Conservation (phyloP, 1,140 invertebrate species). For the Patella vulgata region DNA sequence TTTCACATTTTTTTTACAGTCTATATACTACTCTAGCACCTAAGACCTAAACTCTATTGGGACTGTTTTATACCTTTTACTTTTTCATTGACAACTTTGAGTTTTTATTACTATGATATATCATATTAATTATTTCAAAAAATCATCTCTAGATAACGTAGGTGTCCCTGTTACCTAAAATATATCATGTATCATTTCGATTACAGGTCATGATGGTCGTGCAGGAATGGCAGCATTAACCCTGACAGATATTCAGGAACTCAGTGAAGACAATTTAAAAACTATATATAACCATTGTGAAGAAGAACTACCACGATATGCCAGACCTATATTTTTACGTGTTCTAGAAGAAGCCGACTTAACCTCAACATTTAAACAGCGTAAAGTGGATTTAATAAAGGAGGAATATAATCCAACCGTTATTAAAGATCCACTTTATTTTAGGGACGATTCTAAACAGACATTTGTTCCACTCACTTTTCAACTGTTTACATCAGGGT, state of each 20-base stretch:
- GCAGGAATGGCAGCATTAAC: conserved; percentile 32
- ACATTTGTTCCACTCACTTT: conserved; percentile 74
- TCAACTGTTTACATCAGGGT: conserved; percentile 63
- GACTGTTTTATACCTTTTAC: too few species aligned
- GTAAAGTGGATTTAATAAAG: conserved; percentile 75
- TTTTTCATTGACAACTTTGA: too few species aligned
- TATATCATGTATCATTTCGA: too few species aligned
- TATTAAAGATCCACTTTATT: conserved; percentile 83
- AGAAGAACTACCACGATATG: conserved; percentile 80
- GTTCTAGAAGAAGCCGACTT: conserved; percentile 65
- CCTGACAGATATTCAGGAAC: not conserved
- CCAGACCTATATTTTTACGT: conserved; percentile 86
- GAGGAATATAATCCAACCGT: conserved; percentile 85
- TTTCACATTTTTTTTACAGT: too few species aligned
- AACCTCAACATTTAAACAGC: conserved; percentile 54
- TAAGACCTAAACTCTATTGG: too few species aligned
- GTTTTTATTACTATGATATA: too few species aligned
- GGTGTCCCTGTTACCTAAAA: too few species aligned
- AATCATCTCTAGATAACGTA: too few species aligned
- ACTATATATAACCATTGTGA: conserved; percentile 41
- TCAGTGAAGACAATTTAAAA: conserved; percentile 16
- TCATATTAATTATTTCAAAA: too few species aligned
- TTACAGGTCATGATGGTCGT: conserved; percentile 26
- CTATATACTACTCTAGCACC: too few species aligned
- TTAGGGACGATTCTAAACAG: conserved; percentile 70